Evolutionary conservation across 2,797 vertebrate genomes (phyloP), one percentile per base, ranked within the genome.

Genomic region (Pteropus rufus): DNA sequence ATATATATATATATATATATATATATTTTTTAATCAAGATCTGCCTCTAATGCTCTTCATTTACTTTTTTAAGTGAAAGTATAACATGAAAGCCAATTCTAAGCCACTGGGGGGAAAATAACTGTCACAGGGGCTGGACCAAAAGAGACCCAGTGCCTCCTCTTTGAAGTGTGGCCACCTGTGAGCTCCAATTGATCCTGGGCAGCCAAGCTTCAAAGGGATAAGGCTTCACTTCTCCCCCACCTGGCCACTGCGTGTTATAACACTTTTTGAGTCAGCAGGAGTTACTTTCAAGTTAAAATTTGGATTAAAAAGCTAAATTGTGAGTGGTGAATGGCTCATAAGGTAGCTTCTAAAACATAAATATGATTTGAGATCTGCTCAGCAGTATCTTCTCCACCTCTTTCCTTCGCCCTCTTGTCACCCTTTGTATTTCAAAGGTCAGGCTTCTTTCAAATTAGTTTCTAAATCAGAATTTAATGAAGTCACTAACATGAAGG

Each of bases 61-160:
- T 98, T 98, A 93, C 95, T 97, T 98, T 98, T 92, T 92, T 94
- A 96, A 98, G 92, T 97, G 94, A 98, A 98, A 90, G 92, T 95
- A 92, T 92, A 98, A 91, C 80, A 96, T 98, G 90, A 98, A 98
- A 98, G 94, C 44, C 97, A 82, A 91, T 76, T 82, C 86, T 60
- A 62, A 95, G 86, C 86, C 52, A 93, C 84, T 94, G 75, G 49
- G 65, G 52, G 67, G 15, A 0, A 0, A 83, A 95, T 75, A 52
- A 65, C 65, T 65, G 65, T 81, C 70, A 0, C 44, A 92, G 83
- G 67, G 93, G 87, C 60, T 82, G 92, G 93, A 96, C 95, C 6
- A 8, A 82, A 93, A 93, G 58, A 93, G 95, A 96, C 26, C 62
- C 0, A 0, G 52, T 9, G 93, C 88, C 86, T 15, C n/a, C 41